A percentile compares a stretch with the other conserved stretches of the same genome.
These are phyloP conservation scores for Oncorhynchus mykiss DNA, from an alignment of 2,113 vertebrate species.

Conservation along the genomic window DNA sequence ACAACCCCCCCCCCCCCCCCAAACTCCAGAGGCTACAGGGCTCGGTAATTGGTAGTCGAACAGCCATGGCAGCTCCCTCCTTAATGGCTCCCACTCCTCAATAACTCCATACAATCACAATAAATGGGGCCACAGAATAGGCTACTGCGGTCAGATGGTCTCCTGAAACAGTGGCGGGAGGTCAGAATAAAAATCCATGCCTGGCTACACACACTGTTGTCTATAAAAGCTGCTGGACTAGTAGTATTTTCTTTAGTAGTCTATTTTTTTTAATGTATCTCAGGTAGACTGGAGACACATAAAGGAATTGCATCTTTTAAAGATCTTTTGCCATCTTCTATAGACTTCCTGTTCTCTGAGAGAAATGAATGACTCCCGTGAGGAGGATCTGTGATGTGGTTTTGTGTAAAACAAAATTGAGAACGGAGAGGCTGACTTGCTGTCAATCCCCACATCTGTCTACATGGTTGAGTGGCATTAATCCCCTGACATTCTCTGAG, in stretches of 20 bases:
- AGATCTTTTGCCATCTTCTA: conserved; percentile 42
- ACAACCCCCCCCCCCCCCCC: background rate
- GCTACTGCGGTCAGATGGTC: conserved; percentile 69
- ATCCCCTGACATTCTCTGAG: conserved; percentile 55
- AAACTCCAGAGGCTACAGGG: conserved; percentile 52
- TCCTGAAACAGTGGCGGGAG: conserved; percentile 61
- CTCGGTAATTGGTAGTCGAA: conserved; percentile 70
- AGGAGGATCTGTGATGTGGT: conserved; percentile 54
- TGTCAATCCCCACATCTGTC: conserved; percentile 65
- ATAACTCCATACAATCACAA: conserved; percentile 72
- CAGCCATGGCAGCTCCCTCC: conserved; percentile 63
- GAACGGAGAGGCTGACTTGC: conserved; percentile 59
- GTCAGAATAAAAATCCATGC: conserved; percentile 35
- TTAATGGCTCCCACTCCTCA: conserved; percentile 74
- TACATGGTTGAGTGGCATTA: conserved; percentile 54
- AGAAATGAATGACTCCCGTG: conserved; percentile 51
- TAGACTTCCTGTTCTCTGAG: conserved; percentile 44
- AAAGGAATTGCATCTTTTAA: conserved; percentile 12
- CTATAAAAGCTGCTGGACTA: background rate
- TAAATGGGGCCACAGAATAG: conserved; percentile 64
- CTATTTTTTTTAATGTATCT: conserved; percentile 41
- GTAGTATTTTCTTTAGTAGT: background rate
- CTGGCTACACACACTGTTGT: background rate
- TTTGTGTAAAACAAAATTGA: conserved; percentile 48
- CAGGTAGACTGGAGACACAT: conserved; percentile 36